phyloP scores from a whole-genome alignment of 2,797 vertebrate genomes.

The Vipera ursinii region DNA sequence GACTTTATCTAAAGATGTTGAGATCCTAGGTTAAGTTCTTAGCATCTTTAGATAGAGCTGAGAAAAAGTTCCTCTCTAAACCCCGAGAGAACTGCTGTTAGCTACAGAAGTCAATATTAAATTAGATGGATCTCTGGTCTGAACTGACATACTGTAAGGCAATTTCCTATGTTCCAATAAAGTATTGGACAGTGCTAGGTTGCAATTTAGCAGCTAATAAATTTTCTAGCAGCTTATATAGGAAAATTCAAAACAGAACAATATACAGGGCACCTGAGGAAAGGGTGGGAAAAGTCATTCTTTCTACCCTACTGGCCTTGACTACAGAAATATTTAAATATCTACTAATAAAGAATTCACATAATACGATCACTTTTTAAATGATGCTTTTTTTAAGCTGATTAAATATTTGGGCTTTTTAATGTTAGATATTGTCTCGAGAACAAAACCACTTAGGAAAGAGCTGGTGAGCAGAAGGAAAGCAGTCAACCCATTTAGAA shows the following conservation, averaged over 20 bases:
- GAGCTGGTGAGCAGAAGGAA: slow-evolving; percentile 55
- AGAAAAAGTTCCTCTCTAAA: background rate
- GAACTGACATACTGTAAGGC: background rate
- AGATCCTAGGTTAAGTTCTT: background rate
- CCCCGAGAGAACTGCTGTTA: background rate
- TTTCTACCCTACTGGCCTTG: slow-evolving; percentile 56
- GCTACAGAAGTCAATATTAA: background rate
- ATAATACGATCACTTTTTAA: slow-evolving; percentile 54
- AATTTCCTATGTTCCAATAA: background rate
- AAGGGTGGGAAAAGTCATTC: slow-evolving; percentile 35
- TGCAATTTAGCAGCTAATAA: background rate
- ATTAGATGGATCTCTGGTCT: background rate
- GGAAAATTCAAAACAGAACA: background rate
- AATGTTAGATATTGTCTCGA: slow-evolving; percentile 53
- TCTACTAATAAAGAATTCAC: slow-evolving; percentile 57
- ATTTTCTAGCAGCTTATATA: background rate
- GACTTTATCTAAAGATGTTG: background rate
- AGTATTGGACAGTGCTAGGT: background rate
- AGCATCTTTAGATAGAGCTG: background rate
- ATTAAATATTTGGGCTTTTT: slow-evolving; percentile 51
- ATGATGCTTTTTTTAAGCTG: slow-evolving; percentile 52
- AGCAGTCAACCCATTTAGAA: slow-evolving; percentile 60
- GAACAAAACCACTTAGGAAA: slow-evolving; percentile 59
- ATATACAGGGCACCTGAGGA: slow-evolving; percentile 35
- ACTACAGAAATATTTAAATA: slow-evolving; percentile 55